Evolutionary conservation across 2,888 invertebrate species (phyloP), one percentile per base, ranked within the genome.

Genomic region (Hartigia nigra): DNA sequence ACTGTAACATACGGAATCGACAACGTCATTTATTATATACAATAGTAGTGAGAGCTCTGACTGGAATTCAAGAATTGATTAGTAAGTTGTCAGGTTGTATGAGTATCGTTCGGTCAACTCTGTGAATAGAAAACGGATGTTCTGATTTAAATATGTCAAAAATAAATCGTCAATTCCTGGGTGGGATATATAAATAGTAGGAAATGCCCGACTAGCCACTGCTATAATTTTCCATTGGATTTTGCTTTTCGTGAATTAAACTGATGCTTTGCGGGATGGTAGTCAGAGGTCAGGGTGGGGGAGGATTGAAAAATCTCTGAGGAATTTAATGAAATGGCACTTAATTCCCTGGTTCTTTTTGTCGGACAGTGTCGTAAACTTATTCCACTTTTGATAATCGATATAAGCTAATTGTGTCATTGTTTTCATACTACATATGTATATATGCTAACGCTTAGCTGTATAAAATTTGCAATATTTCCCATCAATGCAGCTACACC

Each of bases 1-100:
- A 97, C 97, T 97, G 94, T 75, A 93, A 93, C 77, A 82, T 23
- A 55, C 0, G 14, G 23, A 55, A 55, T 55, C 2, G 23, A 2
- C 23, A 55, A 5, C 23, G 14, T 9, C 2, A 55, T 55, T 55
- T 5, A 9, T 55, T 23, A 55, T 9, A 23, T 23, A 55, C 1
- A 23, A n/a, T n/a, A n/a, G n/a, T 23, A 23, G 5, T 9, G 55
- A 55, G 2, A 2, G 2, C 9, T 55, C 55, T 23, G 23, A 55
- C 23, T 55, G 2, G 55, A 55, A 55, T 23, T 23, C 23, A 23
- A 55, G 23, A 9, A 55, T 55, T 5, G 23, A 55, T 55, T 55
- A 55, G 23, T 23, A 55, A 55, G 55, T 9, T 55, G 55, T 23
- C 55, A 23, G 9, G 55, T 55, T 55, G 23, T 1, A 2, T 23